Evolutionary conservation across 2,797 vertebrate species (phyloP).

Genomic region (Gobio occitaniae): DNA sequence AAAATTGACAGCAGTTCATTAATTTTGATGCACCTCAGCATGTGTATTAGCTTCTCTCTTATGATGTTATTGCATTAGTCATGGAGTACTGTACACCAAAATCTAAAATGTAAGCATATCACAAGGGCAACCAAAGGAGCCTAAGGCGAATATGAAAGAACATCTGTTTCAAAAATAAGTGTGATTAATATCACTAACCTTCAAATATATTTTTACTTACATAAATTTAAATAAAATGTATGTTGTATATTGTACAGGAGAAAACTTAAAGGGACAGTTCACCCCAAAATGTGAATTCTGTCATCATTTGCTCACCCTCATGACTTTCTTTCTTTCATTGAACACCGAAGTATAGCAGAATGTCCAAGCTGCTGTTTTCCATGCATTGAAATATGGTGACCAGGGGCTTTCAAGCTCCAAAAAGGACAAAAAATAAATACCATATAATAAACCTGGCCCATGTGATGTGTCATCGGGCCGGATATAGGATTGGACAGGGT

Average conservation of each 20-base stretch:
- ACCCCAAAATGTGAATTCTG: background rate
- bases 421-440: background rate
- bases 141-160: constrained; percentile 18
- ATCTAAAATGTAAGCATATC: constrained; percentile 37
- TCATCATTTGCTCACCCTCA: background rate
- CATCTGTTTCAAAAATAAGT: constrained; percentile 32
- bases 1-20: constrained; percentile 55
- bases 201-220: constrained; percentile 22
- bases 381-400: background rate
- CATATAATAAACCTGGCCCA: background rate
- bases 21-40: constrained; percentile 45
- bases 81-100: constrained; percentile 21
- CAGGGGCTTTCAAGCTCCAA: background rate
- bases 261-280: background rate
- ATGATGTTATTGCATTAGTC: constrained; percentile 43
- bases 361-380: background rate
- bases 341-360: background rate
- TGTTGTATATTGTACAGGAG: background rate
- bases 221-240: background rate
- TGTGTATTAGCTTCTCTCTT: constrained; percentile 30
- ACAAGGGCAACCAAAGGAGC: constrained; percentile 25
- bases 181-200: constrained; percentile 39
- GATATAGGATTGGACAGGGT: too few species aligned
- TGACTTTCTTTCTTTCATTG: background rate
- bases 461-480: background rate